A percentile compares a stretch with the other conserved stretches of the same genome.
These are phyloP conservation scores for Cheilosia soror DNA, from an alignment of 2,888 invertebrate genomes.

Conservation along the genomic window DNA sequence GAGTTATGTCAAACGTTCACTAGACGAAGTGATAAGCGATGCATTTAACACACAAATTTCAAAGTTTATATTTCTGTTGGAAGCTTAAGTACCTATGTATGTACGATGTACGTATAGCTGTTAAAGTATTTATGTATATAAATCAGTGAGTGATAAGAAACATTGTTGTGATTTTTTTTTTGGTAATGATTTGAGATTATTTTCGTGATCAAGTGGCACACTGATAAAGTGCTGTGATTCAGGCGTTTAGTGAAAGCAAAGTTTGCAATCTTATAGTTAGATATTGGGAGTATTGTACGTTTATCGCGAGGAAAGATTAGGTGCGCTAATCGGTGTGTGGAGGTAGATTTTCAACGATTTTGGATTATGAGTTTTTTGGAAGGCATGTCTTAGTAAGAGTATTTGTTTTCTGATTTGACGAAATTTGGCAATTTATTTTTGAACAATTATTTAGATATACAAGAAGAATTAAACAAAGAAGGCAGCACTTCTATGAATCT, in stretches of 20 bases:
- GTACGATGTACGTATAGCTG: conserved; percentile 5
- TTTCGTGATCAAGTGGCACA: conserved; percentile 15
- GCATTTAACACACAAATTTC: conserved; percentile 12
- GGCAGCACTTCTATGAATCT: no score
- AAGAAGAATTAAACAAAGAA: no score
- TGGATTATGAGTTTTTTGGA: background rate
- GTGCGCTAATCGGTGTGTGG: background rate
- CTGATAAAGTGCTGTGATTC: conserved; percentile 32
- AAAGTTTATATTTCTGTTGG: background rate
- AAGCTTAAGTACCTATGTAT: background rate
- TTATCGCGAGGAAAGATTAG: conserved; percentile 3
- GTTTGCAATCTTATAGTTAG: conserved; percentile 1
- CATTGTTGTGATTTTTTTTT: conserved; percentile 27
- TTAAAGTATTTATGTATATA: background rate
- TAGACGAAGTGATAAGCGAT: conserved; percentile 54
- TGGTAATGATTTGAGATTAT: conserved; percentile 7
- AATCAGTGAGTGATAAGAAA: conserved; percentile 35
- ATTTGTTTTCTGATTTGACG: background rate
- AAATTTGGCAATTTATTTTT: background rate
- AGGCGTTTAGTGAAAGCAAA: conserved; percentile 2
- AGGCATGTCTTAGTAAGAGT: no score
- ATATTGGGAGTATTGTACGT: background rate
- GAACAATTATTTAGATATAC: no score
- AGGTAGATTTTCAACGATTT: background rate
- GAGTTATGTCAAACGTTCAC: conserved; percentile 59